Base-by-base conservation (phyloP, 2,797 vertebrate genomes). In the Enteromius anoplus region DNA sequence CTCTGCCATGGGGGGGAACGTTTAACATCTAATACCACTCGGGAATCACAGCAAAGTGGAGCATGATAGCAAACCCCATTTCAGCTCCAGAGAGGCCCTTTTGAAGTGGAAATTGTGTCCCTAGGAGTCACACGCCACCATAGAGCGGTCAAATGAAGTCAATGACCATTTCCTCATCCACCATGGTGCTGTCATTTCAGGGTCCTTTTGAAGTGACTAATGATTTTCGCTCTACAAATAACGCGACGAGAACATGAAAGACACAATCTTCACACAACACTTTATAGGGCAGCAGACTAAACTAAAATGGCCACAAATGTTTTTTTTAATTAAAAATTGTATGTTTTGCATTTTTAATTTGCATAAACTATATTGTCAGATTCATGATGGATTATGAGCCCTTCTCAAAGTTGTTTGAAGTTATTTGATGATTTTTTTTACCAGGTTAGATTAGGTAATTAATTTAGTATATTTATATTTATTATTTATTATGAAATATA, bases 41-140 rank as follows among this genome's bases (percentile, higher is more conserved):
- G 72, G 68, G 55, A 82, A 66, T 51, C 49, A 37, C 68, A 42
- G 84, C 40, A 75, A 64, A 79, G 77, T 14, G 14, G 45, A 75
- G 60, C 49, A 34, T 65, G 77, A 80, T 53, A 45, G 66, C 23
- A 8, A 69, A 62, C 66, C 79, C 80, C 62, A 73, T 55, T 71
- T 64, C 23, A 1, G 11, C 65, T 81, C 32, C 32, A 3, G 64
- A 81, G 42, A 58, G 65, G 29, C 72, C 37, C 49, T 23, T 83
- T 77, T 83, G 81, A 83, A 69, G 81, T 77, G 51, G 62, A 76
- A 83, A 83, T 83, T 69, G 49, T 23, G 73, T 77, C 64, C 62
- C 72, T 60, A 47, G 49, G 78, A 71, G 78, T 71, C 78, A 29
- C 29, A 58, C 6, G 37, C 72, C 72, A 76, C 81, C 26, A 5